A percentile compares a stretch with the other conserved stretches of the same genome.
These are phyloP conservation scores for Strigamia transsilvanica DNA, from an alignment of 2,888 invertebrate species.

Conservation along the genomic window DNA sequence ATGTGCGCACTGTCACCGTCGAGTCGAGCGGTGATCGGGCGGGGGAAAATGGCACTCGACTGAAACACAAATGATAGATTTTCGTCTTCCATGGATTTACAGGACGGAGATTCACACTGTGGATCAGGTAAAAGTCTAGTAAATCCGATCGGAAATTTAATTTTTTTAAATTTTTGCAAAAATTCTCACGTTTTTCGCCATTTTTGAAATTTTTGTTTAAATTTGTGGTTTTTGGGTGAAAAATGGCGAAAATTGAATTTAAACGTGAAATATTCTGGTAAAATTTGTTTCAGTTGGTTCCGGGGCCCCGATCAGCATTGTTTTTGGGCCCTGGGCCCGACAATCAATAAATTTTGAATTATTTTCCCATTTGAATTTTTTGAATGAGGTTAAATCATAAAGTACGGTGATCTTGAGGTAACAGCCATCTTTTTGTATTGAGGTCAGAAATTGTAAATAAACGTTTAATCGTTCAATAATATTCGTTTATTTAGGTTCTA, in stretches of 20 bases:
- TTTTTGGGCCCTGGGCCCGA: too few species aligned
- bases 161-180: neutral
- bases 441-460: too few species aligned
- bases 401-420: constrained; percentile 80
- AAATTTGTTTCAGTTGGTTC: too few species aligned
- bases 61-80: neutral
- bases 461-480: too few species aligned
- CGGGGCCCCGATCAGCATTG: too few species aligned
- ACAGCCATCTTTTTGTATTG: constrained; percentile 75
- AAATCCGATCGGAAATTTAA: neutral
- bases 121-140: constrained; percentile 11
- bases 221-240: neutral
- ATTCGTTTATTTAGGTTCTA: too few species aligned
- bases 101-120: neutral
- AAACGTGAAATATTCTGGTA: too few species aligned
- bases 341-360: too few species aligned
- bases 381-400: constrained; percentile 84
- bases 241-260: neutral
- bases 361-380: constrained; percentile 6
- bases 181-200: too few species aligned
- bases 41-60: neutral
- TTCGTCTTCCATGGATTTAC: constrained; percentile 21
- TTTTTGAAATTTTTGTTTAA: neutral
- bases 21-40: neutral
- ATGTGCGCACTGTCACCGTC: neutral